Evolutionary conservation across 2,113 vertebrate genomes (phyloP), one percentile per base, ranked within the genome.

Genomic region (Cyprinodon brontotheroides): DNA sequence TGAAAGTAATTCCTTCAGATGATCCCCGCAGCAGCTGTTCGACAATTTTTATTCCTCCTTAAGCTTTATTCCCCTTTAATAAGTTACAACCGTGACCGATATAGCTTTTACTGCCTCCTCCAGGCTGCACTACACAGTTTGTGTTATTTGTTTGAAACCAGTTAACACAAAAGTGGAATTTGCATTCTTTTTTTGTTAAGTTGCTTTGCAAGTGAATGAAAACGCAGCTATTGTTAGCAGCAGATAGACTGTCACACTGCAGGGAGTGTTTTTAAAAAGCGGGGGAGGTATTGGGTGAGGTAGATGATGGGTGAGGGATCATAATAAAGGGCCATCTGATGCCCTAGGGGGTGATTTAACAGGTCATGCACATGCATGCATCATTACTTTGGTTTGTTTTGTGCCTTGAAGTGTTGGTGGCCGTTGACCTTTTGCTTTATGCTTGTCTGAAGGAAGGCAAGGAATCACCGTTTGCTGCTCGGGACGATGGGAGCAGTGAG

Each of bases 281-380:
- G 40, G 60, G 60, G 22, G 65, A 20, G 65, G 45, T 43, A 10
- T 29, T 47, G 65, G 41, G 41, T 53, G 66, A 3, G 45, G 50
- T 29, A 57, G 47, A 47, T 53, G 63, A 22, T 8, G 41, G 64
- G n/a, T 13, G 50, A 20, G 50, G 29, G 64, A 14, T 72, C 36
- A 20, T 45, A 62, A 53, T 41, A 12, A 77, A 77, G 62, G 70
- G 68, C 69, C 85, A 61, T 76, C 48, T 1, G 68, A 77, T 75
- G 77, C 80, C 79, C 62, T 14, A 12, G 64, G 65, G 85, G 78
- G 36, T 68, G 73, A 83, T 91, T 92, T 84, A 84, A 86, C 86
- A 89, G 92, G 91, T 90, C 91, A 90, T 74, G 80, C 84, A 72
- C 64, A 85, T 74, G 79, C 67, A 62, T 41, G 60, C 65, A n/a